Evolutionary conservation across 2,797 vertebrate genomes (phyloP), one percentile per base, ranked within the genome.

Genomic region (Paguma larvata): DNA sequence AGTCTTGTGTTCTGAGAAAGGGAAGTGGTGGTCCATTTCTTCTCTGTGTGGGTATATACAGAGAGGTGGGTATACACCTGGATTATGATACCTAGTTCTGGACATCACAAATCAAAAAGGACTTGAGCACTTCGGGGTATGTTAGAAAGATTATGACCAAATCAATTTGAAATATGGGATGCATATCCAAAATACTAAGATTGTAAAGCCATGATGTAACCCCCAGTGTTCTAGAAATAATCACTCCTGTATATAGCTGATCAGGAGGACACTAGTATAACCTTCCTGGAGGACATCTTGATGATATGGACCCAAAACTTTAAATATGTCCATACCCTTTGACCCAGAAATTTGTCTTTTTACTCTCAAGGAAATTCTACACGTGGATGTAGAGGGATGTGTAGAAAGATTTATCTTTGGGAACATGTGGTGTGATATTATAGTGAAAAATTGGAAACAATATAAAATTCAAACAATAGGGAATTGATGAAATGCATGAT

Each of bases 121-220:
- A 53, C n/a, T 56, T 59, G 23, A 89, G 18, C 2, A 27, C 59
- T 85, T 7, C 63, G 15, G 32, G 41, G 3, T 72, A 9, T 68
- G 18, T 46, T 92, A 30, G 18, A 73, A 93, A 84, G 14, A 70
- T 62, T 32, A 21, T 51, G 38, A 78, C 10, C 62, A 34, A 89
- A 78, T 89, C 16, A 93, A 83, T 65, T 90, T 84, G 75, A 92
- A 95, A 90, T 83, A 13, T 92, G 15, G 6, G 13, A 30, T 73
- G 27, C 32, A 44, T 56, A 72, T 84, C n/a, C 59, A 87, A 95
- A 89, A 34, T 38, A 87, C n/a, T 53, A 70, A 65, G 19, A 53
- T 15, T 51, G 78, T n/a, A 59, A 93, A 95, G 53, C 67, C 77
- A 3, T 85, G 44, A 65, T 78, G 5, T 41, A 87, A 68, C 78